A percentile compares a stretch with the other conserved stretches of the same genome.
Conservation (phyloP, 1,140 invertebrate genomes). For the Drosophila quadrilineata region DNA sequence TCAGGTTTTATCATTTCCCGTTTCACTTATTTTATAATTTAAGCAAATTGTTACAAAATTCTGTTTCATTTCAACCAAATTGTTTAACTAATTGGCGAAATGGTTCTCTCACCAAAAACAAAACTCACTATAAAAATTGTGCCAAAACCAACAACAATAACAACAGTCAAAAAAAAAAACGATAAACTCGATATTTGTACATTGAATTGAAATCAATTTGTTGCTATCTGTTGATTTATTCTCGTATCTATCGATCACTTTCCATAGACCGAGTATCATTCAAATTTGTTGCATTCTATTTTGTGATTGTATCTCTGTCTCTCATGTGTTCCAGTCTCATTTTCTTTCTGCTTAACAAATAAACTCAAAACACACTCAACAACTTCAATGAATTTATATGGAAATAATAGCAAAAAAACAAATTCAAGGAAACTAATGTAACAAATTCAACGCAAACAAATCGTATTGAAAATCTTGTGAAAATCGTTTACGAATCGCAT, state of each 20-base stretch:
- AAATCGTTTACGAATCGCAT: conserved; percentile 27
- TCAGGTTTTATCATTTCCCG: conserved; percentile 41
- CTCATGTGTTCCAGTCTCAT: conserved; percentile 52
- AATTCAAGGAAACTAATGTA: conserved; percentile 32
- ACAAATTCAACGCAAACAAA: conserved; percentile 20
- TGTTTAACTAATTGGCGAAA: conserved; percentile 73
- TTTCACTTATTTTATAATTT: conserved; percentile 32
- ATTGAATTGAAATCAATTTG: conserved; percentile 17
- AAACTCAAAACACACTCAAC: conserved; percentile 39
- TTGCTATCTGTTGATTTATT: conserved; percentile 33
- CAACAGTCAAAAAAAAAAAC: conserved; percentile 20
- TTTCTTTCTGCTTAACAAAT: conserved; percentile 43
- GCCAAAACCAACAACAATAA: conserved; percentile 4
- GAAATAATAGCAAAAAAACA: conserved; percentile 33
- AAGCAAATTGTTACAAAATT: conserved; percentile 21
- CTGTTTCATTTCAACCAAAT: conserved; percentile 31
- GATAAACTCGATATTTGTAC: conserved; percentile 11
- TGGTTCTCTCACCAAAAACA: conserved; percentile 69
- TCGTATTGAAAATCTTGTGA: conserved; percentile 24
- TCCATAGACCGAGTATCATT: conserved; percentile 11
- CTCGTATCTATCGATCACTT: conserved; percentile 22
- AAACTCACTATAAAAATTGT: not conserved
- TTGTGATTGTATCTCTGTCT: conserved; percentile 22
- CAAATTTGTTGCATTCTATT: conserved; percentile 23
- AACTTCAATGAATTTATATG: conserved; percentile 57